Evolutionary conservation across 2,797 vertebrate species (phyloP).

Genomic region (Vireo griseus): DNA sequence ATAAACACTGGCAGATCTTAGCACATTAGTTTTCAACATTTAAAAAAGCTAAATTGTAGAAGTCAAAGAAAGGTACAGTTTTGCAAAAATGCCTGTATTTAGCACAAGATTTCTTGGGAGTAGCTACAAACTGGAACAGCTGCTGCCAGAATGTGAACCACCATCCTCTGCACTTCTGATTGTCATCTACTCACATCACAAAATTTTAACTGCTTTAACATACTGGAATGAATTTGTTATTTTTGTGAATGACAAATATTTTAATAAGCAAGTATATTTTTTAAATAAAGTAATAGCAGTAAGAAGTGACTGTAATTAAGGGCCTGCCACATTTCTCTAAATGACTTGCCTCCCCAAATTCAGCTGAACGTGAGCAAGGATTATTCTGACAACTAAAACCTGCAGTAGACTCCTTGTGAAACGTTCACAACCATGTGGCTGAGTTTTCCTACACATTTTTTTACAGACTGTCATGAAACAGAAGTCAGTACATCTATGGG

Average conservation of each 20-base stretch:
- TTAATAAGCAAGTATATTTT: background rate
- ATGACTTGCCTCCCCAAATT: background rate
- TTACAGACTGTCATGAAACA: background rate
- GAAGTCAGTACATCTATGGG: background rate
- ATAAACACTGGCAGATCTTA: conserved; percentile 3
- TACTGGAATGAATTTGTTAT: background rate
- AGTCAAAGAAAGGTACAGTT: background rate
- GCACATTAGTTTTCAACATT: background rate
- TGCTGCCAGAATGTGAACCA: background rate
- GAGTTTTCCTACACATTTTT: background rate
- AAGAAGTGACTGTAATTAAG: background rate
- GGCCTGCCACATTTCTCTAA: background rate
- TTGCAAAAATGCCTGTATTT: background rate
- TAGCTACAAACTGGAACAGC: background rate
- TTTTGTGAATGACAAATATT: background rate
- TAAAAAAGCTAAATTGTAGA: background rate
- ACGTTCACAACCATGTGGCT: fast-evolving
- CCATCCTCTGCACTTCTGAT: background rate
- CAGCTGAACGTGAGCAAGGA: background rate
- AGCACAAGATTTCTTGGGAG: background rate
- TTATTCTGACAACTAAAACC: background rate
- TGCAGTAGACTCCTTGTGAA: background rate
- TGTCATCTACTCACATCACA: background rate
- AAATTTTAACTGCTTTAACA: background rate
- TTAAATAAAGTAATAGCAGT: background rate